phyloP scores from a whole-genome alignment of 1,140 invertebrate genomes.

The Luehdorfia chinensis region DNA sequence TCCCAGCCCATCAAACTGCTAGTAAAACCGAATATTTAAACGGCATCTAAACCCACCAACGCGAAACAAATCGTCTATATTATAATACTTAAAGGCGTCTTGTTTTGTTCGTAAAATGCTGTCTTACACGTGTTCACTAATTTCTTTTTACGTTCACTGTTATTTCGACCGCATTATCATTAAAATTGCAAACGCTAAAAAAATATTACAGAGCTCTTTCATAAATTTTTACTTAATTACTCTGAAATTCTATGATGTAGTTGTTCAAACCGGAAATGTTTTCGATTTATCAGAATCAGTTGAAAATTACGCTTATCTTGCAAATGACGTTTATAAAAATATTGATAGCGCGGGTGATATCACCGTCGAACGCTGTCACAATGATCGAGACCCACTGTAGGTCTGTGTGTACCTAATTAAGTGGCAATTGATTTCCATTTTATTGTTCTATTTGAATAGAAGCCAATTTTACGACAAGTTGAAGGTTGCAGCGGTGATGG shows the following conservation, averaged over 20 bases:
- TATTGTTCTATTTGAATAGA: background rate
- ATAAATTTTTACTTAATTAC: background rate
- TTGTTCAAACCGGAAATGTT: background rate
- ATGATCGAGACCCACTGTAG: slow-evolving; percentile 1
- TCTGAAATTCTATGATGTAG: background rate
- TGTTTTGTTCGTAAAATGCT: background rate
- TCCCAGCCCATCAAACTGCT: background rate
- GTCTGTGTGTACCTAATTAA: slow-evolving; percentile 7
- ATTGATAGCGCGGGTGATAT: slow-evolving; percentile 10
- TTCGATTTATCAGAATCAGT: slow-evolving; percentile 6
- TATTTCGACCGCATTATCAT: background rate
- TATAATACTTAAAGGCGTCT: background rate
- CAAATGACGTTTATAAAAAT: background rate
- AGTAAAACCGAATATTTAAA: slow-evolving; percentile 7
- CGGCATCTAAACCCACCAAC: slow-evolving; percentile 7
- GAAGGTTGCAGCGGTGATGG: too few species aligned
- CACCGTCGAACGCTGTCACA: slow-evolving; percentile 8
- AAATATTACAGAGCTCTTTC: background rate
- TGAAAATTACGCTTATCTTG: slow-evolving; percentile 1
- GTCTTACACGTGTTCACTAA: background rate
- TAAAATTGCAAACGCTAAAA: background rate
- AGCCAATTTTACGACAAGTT: background rate
- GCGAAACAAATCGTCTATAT: slow-evolving; percentile 1
- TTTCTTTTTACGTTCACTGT: too few species aligned
- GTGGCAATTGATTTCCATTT: slow-evolving; percentile 2